These are phyloP conservation scores for Drosophila infuscata DNA, from an alignment of 2,888 invertebrate genomes.

Conservation along the genomic window DNA sequence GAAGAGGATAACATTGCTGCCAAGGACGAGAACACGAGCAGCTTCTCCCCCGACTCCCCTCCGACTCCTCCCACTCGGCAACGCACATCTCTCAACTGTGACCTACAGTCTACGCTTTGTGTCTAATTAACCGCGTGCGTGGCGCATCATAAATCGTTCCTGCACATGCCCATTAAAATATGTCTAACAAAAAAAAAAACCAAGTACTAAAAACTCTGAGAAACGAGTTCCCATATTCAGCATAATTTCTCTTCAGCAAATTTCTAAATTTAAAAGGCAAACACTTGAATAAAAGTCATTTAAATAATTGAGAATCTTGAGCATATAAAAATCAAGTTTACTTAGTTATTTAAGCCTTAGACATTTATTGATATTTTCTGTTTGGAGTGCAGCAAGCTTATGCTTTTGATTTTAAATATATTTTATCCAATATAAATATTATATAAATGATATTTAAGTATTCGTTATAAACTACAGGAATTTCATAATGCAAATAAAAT, in stretches of 20 bases:
- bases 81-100: slow-evolving; percentile 44
- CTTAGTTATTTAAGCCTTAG: background rate
- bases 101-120: slow-evolving; percentile 53
- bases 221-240: slow-evolving; percentile 27
- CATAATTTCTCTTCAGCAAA: background rate
- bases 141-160: slow-evolving; percentile 78
- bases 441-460: background rate
- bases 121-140: slow-evolving; percentile 80
- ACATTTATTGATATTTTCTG: background rate
- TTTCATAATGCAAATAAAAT: background rate
- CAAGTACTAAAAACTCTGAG: slow-evolving; percentile 26
- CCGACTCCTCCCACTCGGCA: background rate
- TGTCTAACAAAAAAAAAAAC: slow-evolving; percentile 42
- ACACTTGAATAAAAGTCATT: background rate
- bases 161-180: slow-evolving; percentile 76
- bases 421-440: no score
- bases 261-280: background rate
- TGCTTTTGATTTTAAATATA: background rate
- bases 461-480: background rate
- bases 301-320: background rate
- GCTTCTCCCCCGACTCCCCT: slow-evolving; percentile 14
- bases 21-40: slow-evolving; percentile 45
- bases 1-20: slow-evolving; percentile 69
- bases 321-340: background rate
- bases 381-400: background rate